phyloP scores from a whole-genome alignment of 2,113 vertebrate species.

The Perognathus longimembris region DNA sequence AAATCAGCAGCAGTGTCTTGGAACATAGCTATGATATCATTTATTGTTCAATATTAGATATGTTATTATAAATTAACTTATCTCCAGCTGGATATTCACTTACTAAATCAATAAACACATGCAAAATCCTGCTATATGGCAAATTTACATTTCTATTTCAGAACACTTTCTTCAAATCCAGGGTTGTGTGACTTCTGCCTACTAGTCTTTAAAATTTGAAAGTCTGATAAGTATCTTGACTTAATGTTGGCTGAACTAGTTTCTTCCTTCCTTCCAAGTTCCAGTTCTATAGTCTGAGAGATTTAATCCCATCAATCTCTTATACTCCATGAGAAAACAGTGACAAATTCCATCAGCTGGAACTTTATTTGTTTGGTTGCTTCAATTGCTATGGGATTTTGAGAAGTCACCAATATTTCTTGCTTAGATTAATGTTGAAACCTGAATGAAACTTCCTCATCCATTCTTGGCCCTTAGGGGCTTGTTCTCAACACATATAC shows the following conservation, averaged over 20 bases:
- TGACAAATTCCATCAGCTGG: background rate
- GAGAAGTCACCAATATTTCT: background rate
- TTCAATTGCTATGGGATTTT: background rate
- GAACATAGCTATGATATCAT: background rate
- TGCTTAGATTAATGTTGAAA: background rate
- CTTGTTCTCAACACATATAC: background rate
- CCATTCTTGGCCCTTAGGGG: accelerated
- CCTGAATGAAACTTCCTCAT: background rate
- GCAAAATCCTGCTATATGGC: background rate
- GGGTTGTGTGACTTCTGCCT: background rate
- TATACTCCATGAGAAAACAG: background rate
- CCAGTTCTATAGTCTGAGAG: background rate
- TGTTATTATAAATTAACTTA: background rate
- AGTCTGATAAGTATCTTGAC: background rate
- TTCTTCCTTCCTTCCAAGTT: background rate
- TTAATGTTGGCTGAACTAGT: background rate
- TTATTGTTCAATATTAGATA: background rate
- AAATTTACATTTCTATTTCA: background rate
- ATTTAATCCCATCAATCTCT: background rate
- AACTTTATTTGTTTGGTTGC: background rate
- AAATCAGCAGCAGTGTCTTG: background rate
- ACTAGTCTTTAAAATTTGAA: background rate
- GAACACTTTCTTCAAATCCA: slow-evolving; percentile 22
- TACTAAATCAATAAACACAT: slow-evolving; percentile 12
- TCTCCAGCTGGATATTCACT: background rate